Conservation (phyloP, 1,140 invertebrate genomes). For the Pachypsylla venusta region DNA sequence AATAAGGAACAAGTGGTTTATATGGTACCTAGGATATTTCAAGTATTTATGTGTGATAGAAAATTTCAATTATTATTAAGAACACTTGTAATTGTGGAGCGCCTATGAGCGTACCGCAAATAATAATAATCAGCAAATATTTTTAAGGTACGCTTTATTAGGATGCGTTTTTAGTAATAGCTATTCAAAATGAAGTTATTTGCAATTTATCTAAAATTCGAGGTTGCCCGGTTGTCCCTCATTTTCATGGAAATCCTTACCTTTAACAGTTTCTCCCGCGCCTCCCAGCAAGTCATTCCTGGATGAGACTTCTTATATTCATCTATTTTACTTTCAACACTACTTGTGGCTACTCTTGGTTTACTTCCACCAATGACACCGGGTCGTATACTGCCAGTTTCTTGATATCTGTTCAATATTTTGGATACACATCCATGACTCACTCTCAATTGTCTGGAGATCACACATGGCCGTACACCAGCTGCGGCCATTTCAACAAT, state of each 20-base stretch:
- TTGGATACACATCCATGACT: slow-evolving; percentile 85
- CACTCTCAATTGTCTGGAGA: slow-evolving; percentile 69
- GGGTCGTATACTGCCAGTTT: slow-evolving; percentile 81
- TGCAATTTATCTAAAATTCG: too few relatives aligned
- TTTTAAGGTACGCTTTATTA: too few relatives aligned
- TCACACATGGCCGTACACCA: slow-evolving; percentile 73
- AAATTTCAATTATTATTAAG: too few relatives aligned
- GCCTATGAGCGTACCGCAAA: too few relatives aligned
- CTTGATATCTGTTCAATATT: slow-evolving; percentile 67
- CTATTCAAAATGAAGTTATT: too few relatives aligned
- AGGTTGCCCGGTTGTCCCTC: too few relatives aligned
- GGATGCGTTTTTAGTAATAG: too few relatives aligned
- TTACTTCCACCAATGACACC: slow-evolving; percentile 81
- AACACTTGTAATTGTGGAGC: too few relatives aligned
- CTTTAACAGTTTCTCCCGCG: slow-evolving; percentile 73
- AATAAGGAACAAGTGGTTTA: too few relatives aligned
- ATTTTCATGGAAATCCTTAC: slow-evolving; percentile 35
- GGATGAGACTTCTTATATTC: slow-evolving; percentile 84
- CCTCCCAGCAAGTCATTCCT: slow-evolving; percentile 91
- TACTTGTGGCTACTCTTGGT: slow-evolving; percentile 68
- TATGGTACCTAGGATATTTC: too few relatives aligned
- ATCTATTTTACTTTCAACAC: slow-evolving; percentile 80
- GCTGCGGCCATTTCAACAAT: slow-evolving; percentile 82
- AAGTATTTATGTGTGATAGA: too few relatives aligned
- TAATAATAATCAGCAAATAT: too few relatives aligned